Conservation (phyloP, 2,888 invertebrate genomes). For the Electrophaes corylata region DNA sequence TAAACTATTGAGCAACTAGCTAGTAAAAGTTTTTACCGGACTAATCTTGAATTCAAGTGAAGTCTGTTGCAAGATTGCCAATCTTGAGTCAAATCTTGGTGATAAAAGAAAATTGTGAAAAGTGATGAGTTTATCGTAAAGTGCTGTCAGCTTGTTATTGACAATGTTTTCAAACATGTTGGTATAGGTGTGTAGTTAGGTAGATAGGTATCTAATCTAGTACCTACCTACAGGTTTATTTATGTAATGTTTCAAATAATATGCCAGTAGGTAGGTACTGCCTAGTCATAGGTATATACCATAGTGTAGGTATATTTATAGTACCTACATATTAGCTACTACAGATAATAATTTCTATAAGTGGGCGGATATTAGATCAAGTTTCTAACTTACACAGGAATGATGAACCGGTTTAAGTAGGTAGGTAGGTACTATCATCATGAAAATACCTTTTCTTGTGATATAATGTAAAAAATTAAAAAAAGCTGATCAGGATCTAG, state of each 20-base stretch:
- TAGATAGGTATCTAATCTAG: no score
- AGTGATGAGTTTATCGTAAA: slow-evolving; percentile 24
- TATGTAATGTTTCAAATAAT: no score
- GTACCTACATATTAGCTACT: background rate
- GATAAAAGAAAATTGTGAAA: slow-evolving; percentile 15
- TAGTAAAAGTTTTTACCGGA: slow-evolving; percentile 17
- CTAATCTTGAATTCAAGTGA: slow-evolving; percentile 35
- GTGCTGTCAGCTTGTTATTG: slow-evolving; percentile 9
- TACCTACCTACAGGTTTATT: no score
- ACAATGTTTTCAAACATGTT: no score
- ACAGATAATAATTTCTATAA: background rate
- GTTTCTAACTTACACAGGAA: background rate
- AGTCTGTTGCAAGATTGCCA: slow-evolving; percentile 14
- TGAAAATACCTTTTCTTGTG: no score
- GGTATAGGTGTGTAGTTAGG: no score
- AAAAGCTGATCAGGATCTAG: no score
- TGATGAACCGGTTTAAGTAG: background rate
- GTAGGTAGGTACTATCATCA: background rate
- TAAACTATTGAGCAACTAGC: slow-evolving; percentile 7
- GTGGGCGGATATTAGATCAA: background rate
- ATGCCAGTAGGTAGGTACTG: no score
- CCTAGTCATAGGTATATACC: no score
- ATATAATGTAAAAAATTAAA: no score
- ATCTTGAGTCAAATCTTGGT: slow-evolving; percentile 17
- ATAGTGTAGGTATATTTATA: no score